These are phyloP conservation scores for Catharus bicknelli DNA, from an alignment of 2,113 vertebrate species.

Conservation along the genomic window DNA sequence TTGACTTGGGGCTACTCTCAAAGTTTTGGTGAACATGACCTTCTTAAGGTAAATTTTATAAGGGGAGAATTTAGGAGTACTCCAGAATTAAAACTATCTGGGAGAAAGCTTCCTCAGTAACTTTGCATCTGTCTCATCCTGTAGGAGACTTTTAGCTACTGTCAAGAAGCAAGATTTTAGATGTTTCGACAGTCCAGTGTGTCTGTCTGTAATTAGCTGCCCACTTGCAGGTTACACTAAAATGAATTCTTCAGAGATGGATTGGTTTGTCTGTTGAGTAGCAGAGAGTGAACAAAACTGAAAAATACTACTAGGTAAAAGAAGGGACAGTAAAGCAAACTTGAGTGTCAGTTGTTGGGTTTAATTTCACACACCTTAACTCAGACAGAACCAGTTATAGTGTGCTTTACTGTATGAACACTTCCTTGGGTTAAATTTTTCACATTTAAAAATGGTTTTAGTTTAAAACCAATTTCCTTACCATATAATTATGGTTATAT, in stretches of 20 bases:
- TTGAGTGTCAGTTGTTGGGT: neutral
- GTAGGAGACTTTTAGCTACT: neutral
- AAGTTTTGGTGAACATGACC: conserved; percentile 82
- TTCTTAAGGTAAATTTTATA: conserved; percentile 83
- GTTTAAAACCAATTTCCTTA: neutral
- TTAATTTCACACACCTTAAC: neutral
- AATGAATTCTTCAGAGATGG: neutral
- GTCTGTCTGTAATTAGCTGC: neutral
- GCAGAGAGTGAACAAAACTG: neutral
- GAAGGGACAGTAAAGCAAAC: neutral
- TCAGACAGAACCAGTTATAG: neutral
- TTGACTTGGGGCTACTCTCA: conserved; percentile 82
- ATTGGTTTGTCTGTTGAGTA: neutral
- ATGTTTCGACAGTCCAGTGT: neutral
- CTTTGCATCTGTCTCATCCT: neutral
- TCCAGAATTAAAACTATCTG: neutral
- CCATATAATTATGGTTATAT: neutral
- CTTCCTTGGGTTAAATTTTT: neutral
- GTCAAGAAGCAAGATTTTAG: neutral
- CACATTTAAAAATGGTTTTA: neutral
- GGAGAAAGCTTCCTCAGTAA: neutral
- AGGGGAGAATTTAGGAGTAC: neutral
- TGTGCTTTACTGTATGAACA: neutral
- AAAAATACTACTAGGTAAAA: neutral
- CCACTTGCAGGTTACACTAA: neutral